Conservation (phyloP, 2,113 vertebrate species). For the Corythoichthys haematopterus region DNA sequence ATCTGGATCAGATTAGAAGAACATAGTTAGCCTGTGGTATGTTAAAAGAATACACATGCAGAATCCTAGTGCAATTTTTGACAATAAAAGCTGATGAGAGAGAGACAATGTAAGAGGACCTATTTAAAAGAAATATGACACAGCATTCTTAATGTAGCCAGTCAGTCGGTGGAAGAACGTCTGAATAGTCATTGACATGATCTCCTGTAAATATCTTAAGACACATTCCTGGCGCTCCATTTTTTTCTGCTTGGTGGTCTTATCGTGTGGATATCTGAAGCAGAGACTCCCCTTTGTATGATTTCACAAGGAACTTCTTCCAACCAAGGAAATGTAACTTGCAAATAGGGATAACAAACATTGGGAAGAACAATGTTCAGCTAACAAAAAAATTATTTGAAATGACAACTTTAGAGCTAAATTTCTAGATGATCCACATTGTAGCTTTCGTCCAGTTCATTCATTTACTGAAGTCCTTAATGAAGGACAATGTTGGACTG, state of each 20-base stretch:
- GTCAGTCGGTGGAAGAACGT: conserved; percentile 19
- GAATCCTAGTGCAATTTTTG: conserved; percentile 2
- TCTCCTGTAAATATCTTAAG: conserved; percentile 21
- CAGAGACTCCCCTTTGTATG: conserved; percentile 23
- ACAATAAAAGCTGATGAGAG: neutral
- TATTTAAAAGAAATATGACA: neutral
- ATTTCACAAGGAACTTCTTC: conserved; percentile 16
- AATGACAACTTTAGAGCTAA: neutral
- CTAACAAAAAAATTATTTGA: neutral
- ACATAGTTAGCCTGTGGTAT: neutral
- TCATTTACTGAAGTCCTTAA: neutral
- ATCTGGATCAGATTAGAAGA: conserved; percentile 8
- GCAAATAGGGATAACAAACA: neutral
- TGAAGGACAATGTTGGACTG: neutral
- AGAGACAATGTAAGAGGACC: conserved; percentile 10
- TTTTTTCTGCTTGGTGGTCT: conserved; percentile 16
- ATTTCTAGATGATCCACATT: neutral
- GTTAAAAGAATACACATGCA: conserved; percentile 5
- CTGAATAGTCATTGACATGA: conserved; percentile 21
- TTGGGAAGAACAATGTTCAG: neutral
- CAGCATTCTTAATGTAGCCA: conserved; percentile 28
- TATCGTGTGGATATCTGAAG: conserved; percentile 22
- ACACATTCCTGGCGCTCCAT: conserved; percentile 40
- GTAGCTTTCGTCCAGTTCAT: neutral
- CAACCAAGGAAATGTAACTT: conserved; percentile 29